Base-by-base conservation (phyloP, 2,797 vertebrate species). In the Parotocinclus haroldoi region DNA sequence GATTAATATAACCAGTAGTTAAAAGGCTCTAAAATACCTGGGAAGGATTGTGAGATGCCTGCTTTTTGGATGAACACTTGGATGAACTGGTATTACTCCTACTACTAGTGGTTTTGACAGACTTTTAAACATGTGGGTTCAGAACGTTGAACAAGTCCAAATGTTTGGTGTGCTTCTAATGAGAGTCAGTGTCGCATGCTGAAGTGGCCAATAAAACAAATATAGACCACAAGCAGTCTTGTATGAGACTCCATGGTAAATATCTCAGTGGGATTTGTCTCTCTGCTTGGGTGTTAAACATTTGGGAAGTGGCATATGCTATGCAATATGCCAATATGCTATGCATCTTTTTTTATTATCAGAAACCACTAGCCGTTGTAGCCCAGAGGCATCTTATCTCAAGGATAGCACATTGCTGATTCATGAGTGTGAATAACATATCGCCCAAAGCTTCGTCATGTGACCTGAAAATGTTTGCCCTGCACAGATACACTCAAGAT, bases 281-380 rank as follows among this genome's bases (percentile, higher is more conserved):
- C 27, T 54, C 16, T 60, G 48, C 8, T 67, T 51, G 44, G 61
- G 37, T 54, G 53, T 44, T 64, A 65, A 10, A 45, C 54, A 66
- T 62, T 56, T 14, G 18, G 59, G 55, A 38, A 65, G 46, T 57
- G 63, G 45, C 73, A 51, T 75, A 67, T 67, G 48, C 56, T 62
- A 58, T 57, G 63, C 39, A 71, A 51, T 75, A 67, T 67, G 48
- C 56, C 65, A 58, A 45, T 10, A 14, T 27, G n/a, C 13, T n/a
- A 65, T 68, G 8, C 66, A 60, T 46, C 58, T 9, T 44, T 14
- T 19, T 66, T n/a, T n/a, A n/a, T n/a, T 64, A 51, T 36, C 18
- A 42, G 66, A 63, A 57, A 46, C 62, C 48, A 50, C 8, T 50
- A 40, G 17, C 68, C 51, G 53, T 53, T 66, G 49, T 39, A 55